These are phyloP conservation scores for Ovibos moschatus DNA, from an alignment of 2,113 vertebrate species.

Conservation along the genomic window DNA sequence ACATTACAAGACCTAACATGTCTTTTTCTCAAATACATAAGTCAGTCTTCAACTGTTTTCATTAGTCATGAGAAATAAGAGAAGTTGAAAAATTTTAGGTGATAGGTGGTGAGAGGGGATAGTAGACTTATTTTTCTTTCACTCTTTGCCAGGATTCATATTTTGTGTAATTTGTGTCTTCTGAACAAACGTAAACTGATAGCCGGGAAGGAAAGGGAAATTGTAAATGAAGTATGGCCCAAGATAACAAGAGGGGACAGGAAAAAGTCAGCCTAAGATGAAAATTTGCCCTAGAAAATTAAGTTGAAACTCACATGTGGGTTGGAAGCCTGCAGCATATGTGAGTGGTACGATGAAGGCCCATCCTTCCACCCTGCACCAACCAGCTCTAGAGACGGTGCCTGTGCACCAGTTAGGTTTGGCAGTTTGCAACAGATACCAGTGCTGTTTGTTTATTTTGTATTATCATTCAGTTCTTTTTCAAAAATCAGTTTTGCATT, in stretches of 20 bases:
- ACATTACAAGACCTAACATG: neutral
- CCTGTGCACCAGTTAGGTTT: neutral
- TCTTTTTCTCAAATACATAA: neutral
- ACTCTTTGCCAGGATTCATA: neutral
- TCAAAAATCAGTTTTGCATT: neutral
- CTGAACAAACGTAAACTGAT: neutral
- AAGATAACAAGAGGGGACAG: neutral
- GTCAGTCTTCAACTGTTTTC: neutral
- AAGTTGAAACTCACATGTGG: neutral
- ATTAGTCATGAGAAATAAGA: neutral
- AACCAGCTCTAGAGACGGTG: neutral
- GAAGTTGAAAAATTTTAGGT: neutral
- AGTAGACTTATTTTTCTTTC: neutral
- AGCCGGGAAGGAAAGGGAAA: neutral
- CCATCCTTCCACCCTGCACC: neutral
- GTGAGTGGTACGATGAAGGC: neutral
- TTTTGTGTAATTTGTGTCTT: neutral
- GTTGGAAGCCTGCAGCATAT: neutral
- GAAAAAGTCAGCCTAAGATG: neutral
- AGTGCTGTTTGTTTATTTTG: neutral
- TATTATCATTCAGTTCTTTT: neutral
- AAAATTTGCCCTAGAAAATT: slow-evolving; percentile 11
- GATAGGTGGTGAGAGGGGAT: neutral
- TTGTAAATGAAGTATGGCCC: neutral
- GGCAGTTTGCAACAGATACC: neutral